phyloP scores from a whole-genome alignment of 1,140 invertebrate species.

The Eupeodes corollae region DNA sequence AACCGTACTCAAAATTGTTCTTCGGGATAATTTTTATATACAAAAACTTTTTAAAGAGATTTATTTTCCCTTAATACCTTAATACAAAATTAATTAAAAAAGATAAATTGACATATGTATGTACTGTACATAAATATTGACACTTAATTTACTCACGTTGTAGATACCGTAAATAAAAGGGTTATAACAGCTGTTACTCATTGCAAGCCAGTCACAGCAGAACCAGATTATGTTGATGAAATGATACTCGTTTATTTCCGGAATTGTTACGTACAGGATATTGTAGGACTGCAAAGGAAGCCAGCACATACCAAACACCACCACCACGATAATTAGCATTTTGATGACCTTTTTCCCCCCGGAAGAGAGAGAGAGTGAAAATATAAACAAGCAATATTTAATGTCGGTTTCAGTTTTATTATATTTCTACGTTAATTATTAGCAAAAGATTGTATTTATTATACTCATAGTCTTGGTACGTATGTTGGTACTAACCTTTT shows the following conservation, averaged over 20 bases:
- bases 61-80: too few species aligned
- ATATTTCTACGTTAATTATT: too few species aligned
- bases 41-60: too few species aligned
- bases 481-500: slow-evolving; percentile 48
- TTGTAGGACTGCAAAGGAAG: slow-evolving; percentile 67
- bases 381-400: not conserved
- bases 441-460: too few species aligned
- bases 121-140: too few species aligned
- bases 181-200: slow-evolving; percentile 79
- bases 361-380: not conserved
- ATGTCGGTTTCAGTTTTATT: not conserved
- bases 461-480: not conserved
- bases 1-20: too few species aligned
- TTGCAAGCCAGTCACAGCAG: slow-evolving; percentile 73
- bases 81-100: too few species aligned
- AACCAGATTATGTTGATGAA: slow-evolving; percentile 72
- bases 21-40: too few species aligned
- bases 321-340: slow-evolving; percentile 71
- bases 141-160: slow-evolving; percentile 72
- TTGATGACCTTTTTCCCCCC: slow-evolving; percentile 61
- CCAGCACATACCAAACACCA: slow-evolving; percentile 70
- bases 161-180: slow-evolving; percentile 78
- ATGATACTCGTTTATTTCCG: slow-evolving; percentile 58
- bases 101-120: too few species aligned
- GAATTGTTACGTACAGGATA: slow-evolving; percentile 55